phyloP scores from a whole-genome alignment of 1,140 invertebrate genomes.

The Laupala kohalensis region DNA sequence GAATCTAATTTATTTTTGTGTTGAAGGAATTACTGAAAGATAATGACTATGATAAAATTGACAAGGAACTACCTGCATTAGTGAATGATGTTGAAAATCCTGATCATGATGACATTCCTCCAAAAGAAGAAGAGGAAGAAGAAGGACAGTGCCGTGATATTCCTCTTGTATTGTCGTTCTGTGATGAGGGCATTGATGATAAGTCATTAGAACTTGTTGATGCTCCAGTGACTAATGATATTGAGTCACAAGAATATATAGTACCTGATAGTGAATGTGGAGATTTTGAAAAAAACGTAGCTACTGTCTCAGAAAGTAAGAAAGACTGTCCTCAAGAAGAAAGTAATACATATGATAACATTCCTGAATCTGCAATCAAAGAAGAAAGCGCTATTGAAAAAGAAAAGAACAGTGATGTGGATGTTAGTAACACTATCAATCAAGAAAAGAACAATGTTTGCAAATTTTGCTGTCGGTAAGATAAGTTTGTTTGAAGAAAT shows the following conservation, averaged over 20 bases:
- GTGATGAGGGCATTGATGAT: not conserved
- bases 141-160: not conserved
- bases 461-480: not conserved
- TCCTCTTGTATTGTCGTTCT: not conserved
- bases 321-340: too few relatives aligned
- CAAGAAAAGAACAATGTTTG: not conserved
- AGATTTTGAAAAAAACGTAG: not conserved
- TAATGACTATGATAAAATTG: not conserved
- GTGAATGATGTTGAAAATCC: not conserved
- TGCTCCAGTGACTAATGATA: not conserved
- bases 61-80: not conserved
- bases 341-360: too few relatives aligned
- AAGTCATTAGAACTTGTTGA: not conserved
- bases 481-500: not conserved
- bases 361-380: too few relatives aligned
- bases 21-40: not conserved
- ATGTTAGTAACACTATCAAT: too few relatives aligned
- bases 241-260: not conserved
- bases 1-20: not conserved
- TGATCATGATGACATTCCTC: not conserved
- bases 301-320: too few relatives aligned
- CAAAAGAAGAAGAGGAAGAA: not conserved
- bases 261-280: not conserved
- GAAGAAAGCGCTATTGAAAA: too few relatives aligned
- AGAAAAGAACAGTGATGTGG: too few relatives aligned